Evolutionary conservation across 1,140 invertebrate species (phyloP), one percentile per base, ranked within the genome.

Genomic region (Procambarus virginalis): DNA sequence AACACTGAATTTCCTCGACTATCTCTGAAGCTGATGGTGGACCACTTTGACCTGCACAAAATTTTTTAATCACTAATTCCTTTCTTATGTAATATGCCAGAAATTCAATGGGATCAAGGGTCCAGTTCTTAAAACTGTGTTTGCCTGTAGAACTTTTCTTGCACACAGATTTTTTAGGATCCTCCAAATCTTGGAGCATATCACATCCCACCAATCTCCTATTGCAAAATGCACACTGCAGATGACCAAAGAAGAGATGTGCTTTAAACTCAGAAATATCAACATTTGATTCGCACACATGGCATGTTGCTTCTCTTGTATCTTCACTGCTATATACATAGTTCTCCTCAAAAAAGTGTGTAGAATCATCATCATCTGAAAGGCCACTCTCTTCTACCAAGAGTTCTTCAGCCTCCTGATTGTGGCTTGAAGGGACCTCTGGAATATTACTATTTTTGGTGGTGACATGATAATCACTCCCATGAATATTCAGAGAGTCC

Each of bases 51-150:
- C 84, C 75, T 51, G 73, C 84, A 86, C 84, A 86, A 60, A 86
- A 86, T 34, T 73, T 51, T 51, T 86, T 86, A 12, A 86, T 86
- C 73, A 86, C 84, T 10, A 86, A 75, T 46, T 86, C 84, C 55
- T 86, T 86, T 14, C 84, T 51, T 51, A 86, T 86, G 34, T 86
- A 86, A 77, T 86, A 86, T 2, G 84, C 73, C 17, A 86, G 51
- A 60, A 77, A 77, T 60, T 86, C 84, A 60, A 86, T 86, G 73
- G 84, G 84, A 46, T 86, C 84, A 60, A 58, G 49, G 2, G 84
- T 49, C 84, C 84, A 86, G 12, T 58, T 51, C 22, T 51, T 75
- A 58, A 86, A 86, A 20, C n/a, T 48, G 46, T 86, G 84, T 45
- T 14, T 20, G 20, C 34, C n/a, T 55, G 49, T 45, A 60, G 34